Conservation (phyloP, 2,113 vertebrate genomes). For the Lepisosteus osseus region DNA sequence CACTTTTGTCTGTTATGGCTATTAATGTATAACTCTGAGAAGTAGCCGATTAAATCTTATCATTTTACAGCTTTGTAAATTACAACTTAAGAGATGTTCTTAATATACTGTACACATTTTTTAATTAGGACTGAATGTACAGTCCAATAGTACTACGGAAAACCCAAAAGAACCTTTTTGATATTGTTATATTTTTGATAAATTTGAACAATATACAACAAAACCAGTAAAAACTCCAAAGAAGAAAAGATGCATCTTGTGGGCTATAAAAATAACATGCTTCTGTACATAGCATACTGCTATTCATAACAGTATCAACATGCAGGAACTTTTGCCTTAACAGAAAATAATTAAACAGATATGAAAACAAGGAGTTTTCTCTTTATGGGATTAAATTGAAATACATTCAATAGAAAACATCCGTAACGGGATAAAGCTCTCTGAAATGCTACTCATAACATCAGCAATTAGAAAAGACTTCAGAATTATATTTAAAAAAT, state of each 20-base stretch:
- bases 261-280: slow-evolving; percentile 56
- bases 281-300: slow-evolving; percentile 32
- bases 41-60: neutral
- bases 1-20: too few relatives aligned
- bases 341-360: neutral
- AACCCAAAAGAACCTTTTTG: slow-evolving; percentile 14
- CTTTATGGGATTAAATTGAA: neutral
- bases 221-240: neutral
- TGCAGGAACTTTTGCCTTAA: slow-evolving; percentile 27
- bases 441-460: neutral
- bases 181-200: too few relatives aligned
- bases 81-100: neutral
- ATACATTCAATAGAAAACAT: neutral
- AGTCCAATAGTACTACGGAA: neutral
- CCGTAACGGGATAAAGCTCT: neutral
- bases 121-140: too few relatives aligned
- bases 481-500: neutral
- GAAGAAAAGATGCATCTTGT: neutral
- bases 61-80: neutral
- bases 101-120: neutral
- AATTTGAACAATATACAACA: neutral
- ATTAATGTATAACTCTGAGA: too few relatives aligned
- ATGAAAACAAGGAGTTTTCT: neutral
- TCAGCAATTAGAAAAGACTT: neutral
- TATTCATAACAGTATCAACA: slow-evolving; percentile 28